Percentiles rank a stretch among this genome's conserved stretches.
These are phyloP conservation scores for Ctenicera cuprea DNA, from an alignment of 2,888 invertebrate genomes.

Conservation along the genomic window DNA sequence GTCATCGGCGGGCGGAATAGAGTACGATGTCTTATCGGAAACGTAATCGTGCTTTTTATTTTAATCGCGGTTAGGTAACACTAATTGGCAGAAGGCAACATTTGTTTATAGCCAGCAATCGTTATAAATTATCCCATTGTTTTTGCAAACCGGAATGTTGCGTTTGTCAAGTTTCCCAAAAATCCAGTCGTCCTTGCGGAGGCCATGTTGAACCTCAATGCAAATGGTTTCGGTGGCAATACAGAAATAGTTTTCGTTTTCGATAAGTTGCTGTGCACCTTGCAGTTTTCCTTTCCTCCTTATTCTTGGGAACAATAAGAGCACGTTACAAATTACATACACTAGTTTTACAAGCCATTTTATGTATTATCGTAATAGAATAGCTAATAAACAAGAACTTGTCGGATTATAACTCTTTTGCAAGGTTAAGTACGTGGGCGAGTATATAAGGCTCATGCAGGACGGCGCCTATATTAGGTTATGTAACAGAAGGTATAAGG, in stretches of 20 bases:
- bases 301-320: conserved; percentile 6
- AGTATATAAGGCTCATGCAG: conserved; percentile 48
- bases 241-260: conserved; percentile 4
- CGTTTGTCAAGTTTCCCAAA: conserved; percentile 62
- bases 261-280: not conserved
- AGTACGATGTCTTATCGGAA: conserved; percentile 35
- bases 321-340: conserved; percentile 42
- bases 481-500: conserved; percentile 55
- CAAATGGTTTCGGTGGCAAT: conserved; percentile 48
- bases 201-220: conserved; percentile 59
- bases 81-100: conserved; percentile 47
- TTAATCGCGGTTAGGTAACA: conserved; percentile 45
- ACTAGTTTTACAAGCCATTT: conserved; percentile 41
- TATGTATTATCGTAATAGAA: conserved; percentile 52
- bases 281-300: not conserved
- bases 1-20: conserved; percentile 12
- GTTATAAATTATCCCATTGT: conserved; percentile 61
- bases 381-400: conserved; percentile 53
- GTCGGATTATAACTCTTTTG: conserved; percentile 55
- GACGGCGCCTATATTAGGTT: conserved; percentile 58
- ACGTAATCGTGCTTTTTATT: conserved; percentile 39
- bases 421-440: conserved; percentile 57
- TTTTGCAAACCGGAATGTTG: conserved; percentile 59
- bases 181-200: conserved; percentile 64
- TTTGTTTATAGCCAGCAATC: conserved; percentile 25